Evolutionary conservation across 2,797 vertebrate genomes (phyloP), one percentile per base, ranked within the genome.

Genomic region (Tachyglossus aculeatus): DNA sequence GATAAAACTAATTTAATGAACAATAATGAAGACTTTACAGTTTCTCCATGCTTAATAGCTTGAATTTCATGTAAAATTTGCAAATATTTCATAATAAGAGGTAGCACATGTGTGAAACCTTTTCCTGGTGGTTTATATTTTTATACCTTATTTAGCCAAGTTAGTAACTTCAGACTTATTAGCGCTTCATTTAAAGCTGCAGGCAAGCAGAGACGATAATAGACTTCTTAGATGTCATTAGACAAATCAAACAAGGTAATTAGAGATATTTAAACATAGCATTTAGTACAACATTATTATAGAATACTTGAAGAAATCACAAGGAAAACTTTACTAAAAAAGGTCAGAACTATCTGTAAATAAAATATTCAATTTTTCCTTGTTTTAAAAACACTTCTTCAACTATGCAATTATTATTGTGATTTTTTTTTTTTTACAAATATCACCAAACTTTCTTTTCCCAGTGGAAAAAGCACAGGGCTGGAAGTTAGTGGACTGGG

Each of bases 1-100:
- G n/a, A 18, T n/a, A n/a, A 83, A 74, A 78, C 79, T 74, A 69
- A 78, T 19, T 7, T 59, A 78, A 80, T 71, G 36, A 51, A 78
- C 85, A 79, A 77, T 70, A 84, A 83, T 71, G 68, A 81, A 66
- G 15, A 37, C 53, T 69, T 3, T 80, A 29, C 1, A 55, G 34
- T 57, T 82, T 80, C 11, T 52, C 71, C 55, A 78, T 71, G 11
- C 25, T 75, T 62, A 40, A 15, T 19, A 38, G 4, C 16, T 71
- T 53, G 2, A 7, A 66, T 75, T 69, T 77, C 76, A 66, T 58
- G 7, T 33, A 74, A 83, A 84, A 70, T 75, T 25, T 69, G 1
- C 48, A 50, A 66, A 68, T 71, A 51, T 15, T 67, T 74, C 70
- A 61, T 16, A 61, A 57, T 5, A 5, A 64, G 21, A 24, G 71